Conservation (phyloP, 2,113 vertebrate genomes). For the Leuciscus idus region DNA sequence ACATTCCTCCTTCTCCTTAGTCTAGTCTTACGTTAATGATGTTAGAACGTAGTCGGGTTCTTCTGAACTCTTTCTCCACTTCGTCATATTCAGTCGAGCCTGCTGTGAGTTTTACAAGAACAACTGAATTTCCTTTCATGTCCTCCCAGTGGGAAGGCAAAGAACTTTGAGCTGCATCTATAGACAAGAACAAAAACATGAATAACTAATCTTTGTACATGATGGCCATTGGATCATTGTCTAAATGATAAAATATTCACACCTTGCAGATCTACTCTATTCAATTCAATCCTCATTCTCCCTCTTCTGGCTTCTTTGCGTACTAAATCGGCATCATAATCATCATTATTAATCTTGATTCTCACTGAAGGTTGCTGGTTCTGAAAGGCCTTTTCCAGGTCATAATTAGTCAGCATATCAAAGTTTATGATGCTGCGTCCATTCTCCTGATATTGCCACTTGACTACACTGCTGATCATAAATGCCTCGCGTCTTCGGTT, state of each 20-base stretch:
- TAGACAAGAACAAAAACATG: neutral
- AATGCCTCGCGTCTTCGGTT: slow-evolving; percentile 69
- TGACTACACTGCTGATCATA: slow-evolving; percentile 65
- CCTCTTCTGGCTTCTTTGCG: slow-evolving; percentile 42
- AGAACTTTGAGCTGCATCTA: neutral
- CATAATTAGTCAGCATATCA: slow-evolving; percentile 75
- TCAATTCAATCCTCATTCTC: slow-evolving; percentile 50
- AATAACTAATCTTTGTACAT: neutral
- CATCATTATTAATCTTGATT: slow-evolving; percentile 67
- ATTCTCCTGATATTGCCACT: slow-evolving; percentile 76
- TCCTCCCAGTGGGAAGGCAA: slow-evolving; percentile 74
- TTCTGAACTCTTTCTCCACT: slow-evolving; percentile 62
- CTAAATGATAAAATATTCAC: neutral
- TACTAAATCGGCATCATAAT: slow-evolving; percentile 57
- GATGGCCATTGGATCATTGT: neutral
- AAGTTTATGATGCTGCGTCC: slow-evolving; percentile 57
- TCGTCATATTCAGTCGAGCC: slow-evolving; percentile 63
- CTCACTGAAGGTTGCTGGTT: accelerated
- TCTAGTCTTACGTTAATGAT: slow-evolving; percentile 74
- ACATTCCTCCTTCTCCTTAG: neutral
- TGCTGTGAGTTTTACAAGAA: slow-evolving; percentile 63
- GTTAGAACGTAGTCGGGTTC: slow-evolving; percentile 36
- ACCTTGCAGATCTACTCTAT: slow-evolving; percentile 65
- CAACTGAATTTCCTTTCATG: slow-evolving; percentile 68
- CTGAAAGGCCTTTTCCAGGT: slow-evolving; percentile 78